These are phyloP conservation scores for Nothocercus julius DNA, from an alignment of 2,113 vertebrate species.

Conservation along the genomic window DNA sequence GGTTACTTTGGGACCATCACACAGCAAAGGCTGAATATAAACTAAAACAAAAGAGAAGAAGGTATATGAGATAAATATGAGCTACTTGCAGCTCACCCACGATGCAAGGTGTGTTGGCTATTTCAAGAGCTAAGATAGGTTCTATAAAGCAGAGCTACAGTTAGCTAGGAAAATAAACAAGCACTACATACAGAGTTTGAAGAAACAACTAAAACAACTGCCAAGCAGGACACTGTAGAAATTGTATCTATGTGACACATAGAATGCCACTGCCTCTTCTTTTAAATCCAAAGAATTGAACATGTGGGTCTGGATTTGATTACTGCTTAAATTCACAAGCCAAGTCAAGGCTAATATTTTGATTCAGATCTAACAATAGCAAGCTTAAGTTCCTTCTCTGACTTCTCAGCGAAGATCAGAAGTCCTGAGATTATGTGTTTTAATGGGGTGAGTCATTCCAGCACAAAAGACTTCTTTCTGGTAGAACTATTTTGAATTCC, in stretches of 20 bases:
- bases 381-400: not conserved
- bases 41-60: not conserved
- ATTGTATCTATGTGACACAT: not conserved
- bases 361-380: not conserved
- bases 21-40: not conserved
- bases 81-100: accelerated
- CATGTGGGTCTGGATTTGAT: not conserved
- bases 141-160: not conserved
- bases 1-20: not conserved
- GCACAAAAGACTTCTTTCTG: not conserved
- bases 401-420: not conserved
- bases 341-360: not conserved
- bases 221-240: not conserved
- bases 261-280: not conserved
- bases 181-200: not conserved
- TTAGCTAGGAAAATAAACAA: not conserved
- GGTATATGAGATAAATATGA: not conserved
- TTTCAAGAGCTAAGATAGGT: not conserved
- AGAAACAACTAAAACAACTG: not conserved
- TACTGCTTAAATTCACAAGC: not conserved
- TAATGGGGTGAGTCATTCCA: not conserved
- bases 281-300: not conserved
- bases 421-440: not conserved
- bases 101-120: not conserved
- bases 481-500: not conserved